Percentiles rank a stretch among this genome's conserved stretches.
These are phyloP conservation scores for Alethe diademata DNA, from an alignment of 2,113 vertebrate genomes.

Conservation along the genomic window DNA sequence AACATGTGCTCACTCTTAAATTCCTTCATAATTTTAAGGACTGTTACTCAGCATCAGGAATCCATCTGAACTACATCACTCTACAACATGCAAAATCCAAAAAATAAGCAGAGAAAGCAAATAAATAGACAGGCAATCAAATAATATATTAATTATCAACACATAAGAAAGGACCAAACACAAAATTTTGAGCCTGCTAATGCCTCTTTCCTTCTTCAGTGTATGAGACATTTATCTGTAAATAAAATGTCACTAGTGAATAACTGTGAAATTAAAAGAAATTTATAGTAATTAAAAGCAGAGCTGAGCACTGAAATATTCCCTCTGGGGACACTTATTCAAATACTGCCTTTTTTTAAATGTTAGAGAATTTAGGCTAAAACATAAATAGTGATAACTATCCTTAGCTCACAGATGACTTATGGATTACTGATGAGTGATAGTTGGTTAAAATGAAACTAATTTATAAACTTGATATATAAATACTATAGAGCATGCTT, in stretches of 20 bases:
- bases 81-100: neutral
- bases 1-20: neutral
- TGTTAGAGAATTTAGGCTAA: neutral
- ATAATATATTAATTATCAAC: neutral
- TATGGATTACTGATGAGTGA: neutral
- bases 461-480: neutral
- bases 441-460: neutral
- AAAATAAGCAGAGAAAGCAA: neutral
- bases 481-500: neutral
- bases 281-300: constrained; percentile 30
- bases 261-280: constrained; percentile 18
- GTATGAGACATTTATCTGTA: neutral
- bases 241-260: constrained; percentile 38
- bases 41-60: neutral
- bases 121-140: neutral
- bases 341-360: neutral
- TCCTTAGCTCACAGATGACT: neutral
- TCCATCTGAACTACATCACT: neutral
- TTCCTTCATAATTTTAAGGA: neutral
- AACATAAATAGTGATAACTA: neutral
- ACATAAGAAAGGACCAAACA: neutral
- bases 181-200: neutral
- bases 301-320: neutral
- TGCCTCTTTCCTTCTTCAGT: neutral
- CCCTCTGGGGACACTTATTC: neutral